Evolutionary conservation across 2,888 invertebrate species (phyloP).

Genomic region (Thelaira solivaga): DNA sequence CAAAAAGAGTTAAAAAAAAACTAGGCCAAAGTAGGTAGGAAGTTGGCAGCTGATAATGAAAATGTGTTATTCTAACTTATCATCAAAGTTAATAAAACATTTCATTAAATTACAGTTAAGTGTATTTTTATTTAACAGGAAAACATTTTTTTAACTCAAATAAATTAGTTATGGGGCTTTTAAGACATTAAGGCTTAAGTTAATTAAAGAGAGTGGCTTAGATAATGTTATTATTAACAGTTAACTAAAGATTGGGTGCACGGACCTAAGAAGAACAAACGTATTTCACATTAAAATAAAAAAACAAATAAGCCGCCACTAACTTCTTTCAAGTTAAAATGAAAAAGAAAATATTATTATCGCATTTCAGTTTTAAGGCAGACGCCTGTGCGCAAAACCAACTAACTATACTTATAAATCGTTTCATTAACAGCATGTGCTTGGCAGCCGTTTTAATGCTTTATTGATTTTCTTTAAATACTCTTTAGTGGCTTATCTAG

Average conservation of each 20-base stretch:
- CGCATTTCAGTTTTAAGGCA: slow-evolving; percentile 3
- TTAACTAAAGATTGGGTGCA: no score
- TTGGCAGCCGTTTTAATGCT: slow-evolving; percentile 54
- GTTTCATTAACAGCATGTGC: slow-evolving; percentile 55
- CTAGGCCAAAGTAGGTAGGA: not conserved
- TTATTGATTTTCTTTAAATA: slow-evolving; percentile 42
- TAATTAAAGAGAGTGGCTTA: no score
- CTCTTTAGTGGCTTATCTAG: slow-evolving; percentile 31
- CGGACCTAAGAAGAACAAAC: no score
- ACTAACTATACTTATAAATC: slow-evolving; percentile 40
- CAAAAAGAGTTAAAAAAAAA: not conserved
- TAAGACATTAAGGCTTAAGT: no score
- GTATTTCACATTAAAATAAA: not conserved
- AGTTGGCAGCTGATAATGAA: no score
- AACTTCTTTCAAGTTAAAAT: slow-evolving; percentile 15
- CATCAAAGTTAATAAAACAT: no score
- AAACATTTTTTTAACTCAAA: not conserved
- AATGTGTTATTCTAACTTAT: no score
- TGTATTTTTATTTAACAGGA: not conserved
- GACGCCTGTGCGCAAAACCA: not conserved
- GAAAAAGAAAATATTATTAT: slow-evolving; percentile 38
- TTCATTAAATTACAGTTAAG: not conserved
- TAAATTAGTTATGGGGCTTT: no score
- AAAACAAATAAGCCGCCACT: not conserved
- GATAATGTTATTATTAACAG: no score